Evolutionary conservation across 2,888 invertebrate genomes (phyloP).

Genomic region (Phaonia tiefii): DNA sequence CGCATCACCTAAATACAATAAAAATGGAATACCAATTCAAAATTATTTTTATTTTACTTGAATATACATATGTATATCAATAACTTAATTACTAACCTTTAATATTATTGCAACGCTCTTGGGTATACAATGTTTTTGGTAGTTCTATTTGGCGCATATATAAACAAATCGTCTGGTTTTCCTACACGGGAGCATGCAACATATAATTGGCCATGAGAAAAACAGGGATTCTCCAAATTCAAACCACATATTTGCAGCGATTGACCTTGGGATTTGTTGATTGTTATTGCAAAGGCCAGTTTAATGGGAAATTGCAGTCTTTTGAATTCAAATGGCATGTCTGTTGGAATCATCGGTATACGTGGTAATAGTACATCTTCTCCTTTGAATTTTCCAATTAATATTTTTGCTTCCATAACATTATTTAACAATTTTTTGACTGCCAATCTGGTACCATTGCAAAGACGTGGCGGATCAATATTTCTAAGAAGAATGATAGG

Average conservation of each 20-base stretch:
- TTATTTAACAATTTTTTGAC: slow-evolving; percentile 53
- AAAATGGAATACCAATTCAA: too few relatives aligned
- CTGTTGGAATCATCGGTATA: slow-evolving; percentile 51
- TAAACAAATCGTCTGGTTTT: too few relatives aligned
- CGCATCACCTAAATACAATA: too few relatives aligned
- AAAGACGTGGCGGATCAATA: slow-evolving; percentile 49
- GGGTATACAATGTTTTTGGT: too few relatives aligned
- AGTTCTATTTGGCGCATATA: too few relatives aligned
- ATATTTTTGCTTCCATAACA: slow-evolving; percentile 56
- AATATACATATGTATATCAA: too few relatives aligned
- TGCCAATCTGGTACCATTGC: slow-evolving; percentile 47
- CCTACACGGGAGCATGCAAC: too few relatives aligned
- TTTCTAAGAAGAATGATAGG: slow-evolving; percentile 48
- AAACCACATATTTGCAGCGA: background rate
- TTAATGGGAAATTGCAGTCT: slow-evolving; percentile 49
- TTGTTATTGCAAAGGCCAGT: slow-evolving; percentile 49
- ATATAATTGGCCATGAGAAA: too few relatives aligned
- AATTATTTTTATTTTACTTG: too few relatives aligned
- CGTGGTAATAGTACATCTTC: slow-evolving; percentile 49
- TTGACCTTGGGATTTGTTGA: slow-evolving; percentile 25
- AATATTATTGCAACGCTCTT: too few relatives aligned
- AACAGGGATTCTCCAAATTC: slow-evolving; percentile 20
- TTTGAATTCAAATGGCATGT: slow-evolving; percentile 55
- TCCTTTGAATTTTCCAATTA: slow-evolving; percentile 56
- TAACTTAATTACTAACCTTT: too few relatives aligned